Percentiles rank a stretch among this genome's conserved stretches.
phyloP scores from a whole-genome alignment of 2,113 vertebrate genomes.

The Pleuronectes platessa region DNA sequence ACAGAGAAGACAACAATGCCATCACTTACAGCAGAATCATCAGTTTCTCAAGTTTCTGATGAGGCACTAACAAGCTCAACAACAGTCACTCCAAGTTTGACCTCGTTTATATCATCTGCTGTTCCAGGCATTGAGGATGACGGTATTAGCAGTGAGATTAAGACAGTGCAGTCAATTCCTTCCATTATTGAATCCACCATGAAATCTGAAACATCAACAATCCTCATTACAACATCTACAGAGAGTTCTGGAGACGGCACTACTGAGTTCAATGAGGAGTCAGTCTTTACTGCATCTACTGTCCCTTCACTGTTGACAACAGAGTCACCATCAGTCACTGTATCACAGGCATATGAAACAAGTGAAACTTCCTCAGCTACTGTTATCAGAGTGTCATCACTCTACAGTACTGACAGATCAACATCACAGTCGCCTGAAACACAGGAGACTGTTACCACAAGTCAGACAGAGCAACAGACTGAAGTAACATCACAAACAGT shows the following conservation, averaged over 20 bases:
- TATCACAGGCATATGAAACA: not conserved
- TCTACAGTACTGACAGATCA: conserved; percentile 24
- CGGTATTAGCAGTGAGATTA: not conserved
- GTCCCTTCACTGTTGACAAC: conserved; percentile 3
- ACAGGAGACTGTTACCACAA: not conserved
- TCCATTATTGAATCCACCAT: not conserved
- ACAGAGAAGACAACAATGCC: not conserved
- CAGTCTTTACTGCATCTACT: not conserved
- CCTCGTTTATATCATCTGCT: not conserved
- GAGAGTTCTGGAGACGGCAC: not conserved
- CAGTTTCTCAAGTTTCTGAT: not conserved
- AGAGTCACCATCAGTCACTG: not conserved
- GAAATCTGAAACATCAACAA: not conserved
- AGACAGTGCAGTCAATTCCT: not conserved
- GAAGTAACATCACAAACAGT: conserved; percentile 14
- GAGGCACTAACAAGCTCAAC: not conserved
- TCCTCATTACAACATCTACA: fast-evolving
- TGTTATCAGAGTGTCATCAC: not conserved
- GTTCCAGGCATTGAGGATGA: not conserved
- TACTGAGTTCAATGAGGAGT: not conserved
- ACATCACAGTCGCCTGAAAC: not conserved
- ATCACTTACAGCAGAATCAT: not conserved
- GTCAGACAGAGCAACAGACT: not conserved
- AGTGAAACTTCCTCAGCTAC: not conserved
- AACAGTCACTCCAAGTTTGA: not conserved